Evolutionary conservation across 2,888 invertebrate species (phyloP).

Genomic region (Caenorhabditis afra): DNA sequence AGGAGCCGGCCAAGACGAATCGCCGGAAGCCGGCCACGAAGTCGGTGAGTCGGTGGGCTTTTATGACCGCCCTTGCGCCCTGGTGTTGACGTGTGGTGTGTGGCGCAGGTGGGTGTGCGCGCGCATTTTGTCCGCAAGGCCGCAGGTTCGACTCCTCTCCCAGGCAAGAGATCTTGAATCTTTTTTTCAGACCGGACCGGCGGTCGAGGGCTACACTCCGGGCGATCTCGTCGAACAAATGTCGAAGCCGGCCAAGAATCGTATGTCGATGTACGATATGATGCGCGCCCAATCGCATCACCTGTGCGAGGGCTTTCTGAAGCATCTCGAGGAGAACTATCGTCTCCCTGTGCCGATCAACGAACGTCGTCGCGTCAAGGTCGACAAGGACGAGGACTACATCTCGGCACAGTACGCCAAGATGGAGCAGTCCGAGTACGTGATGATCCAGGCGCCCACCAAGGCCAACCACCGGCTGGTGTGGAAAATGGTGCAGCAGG

Average conservation of each 20-base stretch:
- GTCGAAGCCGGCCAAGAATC: conserved; percentile 11
- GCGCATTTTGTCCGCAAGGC: too few species aligned
- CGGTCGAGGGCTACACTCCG: conserved; percentile 28
- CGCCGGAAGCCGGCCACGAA: conserved; percentile 20
- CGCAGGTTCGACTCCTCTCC: too few species aligned
- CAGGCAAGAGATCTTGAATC: too few species aligned
- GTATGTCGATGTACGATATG: conserved; percentile 13
- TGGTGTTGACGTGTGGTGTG: too few species aligned
- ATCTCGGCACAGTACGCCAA: conserved; percentile 43
- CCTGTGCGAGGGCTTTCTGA: conserved; percentile 22
- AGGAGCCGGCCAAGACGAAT: conserved; percentile 25
- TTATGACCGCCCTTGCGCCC: too few species aligned
- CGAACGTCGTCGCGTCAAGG: conserved; percentile 27
- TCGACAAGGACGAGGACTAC: conserved; percentile 34
- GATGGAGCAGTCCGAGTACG: conserved; percentile 55
- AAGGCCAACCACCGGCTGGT: conserved; percentile 36
- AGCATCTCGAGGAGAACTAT: conserved; percentile 17
- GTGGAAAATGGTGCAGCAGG: conserved; percentile 50
- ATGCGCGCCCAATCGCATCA: conserved; percentile 7
- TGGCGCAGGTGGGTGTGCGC: too few species aligned
- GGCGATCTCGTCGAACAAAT: conserved; percentile 26
- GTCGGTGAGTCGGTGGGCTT: background rate
- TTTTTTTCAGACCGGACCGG: background rate
- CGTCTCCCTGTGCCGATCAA: conserved; percentile 46
- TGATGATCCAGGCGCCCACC: conserved; percentile 54